Conservation (phyloP, 2,888 invertebrate genomes). For the Nezara viridula region DNA sequence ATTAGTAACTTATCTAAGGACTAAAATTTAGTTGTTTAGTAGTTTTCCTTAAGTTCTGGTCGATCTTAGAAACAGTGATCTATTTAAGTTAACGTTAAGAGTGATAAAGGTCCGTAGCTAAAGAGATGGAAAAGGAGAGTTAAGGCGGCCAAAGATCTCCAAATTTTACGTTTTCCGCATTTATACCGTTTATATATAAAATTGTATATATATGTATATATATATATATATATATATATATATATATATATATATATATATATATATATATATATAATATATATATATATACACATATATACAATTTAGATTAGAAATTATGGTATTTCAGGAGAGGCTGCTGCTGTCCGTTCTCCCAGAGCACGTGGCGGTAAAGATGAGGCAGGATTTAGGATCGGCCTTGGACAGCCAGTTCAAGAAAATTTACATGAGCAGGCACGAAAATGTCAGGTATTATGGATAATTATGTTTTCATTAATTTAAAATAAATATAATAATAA, state of each 20-base stretch:
- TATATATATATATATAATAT: slow-evolving; percentile 7
- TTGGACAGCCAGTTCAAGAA: slow-evolving; percentile 96
- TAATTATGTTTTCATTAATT: background rate
- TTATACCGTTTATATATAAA: too few relatives aligned
- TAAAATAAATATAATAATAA: background rate
- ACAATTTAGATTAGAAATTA: slow-evolving; percentile 14
- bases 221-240: background rate
- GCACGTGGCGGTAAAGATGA: slow-evolving; percentile 97
- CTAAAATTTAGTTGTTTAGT: too few relatives aligned
- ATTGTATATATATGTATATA: background rate
- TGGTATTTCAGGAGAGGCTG: slow-evolving; percentile 83
- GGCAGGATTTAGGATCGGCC: slow-evolving; percentile 88
- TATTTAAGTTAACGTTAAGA: too few relatives aligned
- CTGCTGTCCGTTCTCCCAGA: slow-evolving; percentile 94
- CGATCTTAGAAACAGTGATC: too few relatives aligned
- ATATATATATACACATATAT: background rate
- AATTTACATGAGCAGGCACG: slow-evolving; percentile 97
- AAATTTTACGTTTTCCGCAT: too few relatives aligned
- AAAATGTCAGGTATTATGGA: slow-evolving; percentile 87
- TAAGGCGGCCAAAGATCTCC: too few relatives aligned
- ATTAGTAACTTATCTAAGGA: too few relatives aligned
- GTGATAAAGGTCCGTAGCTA: background rate
- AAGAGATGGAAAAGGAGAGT: too few relatives aligned
- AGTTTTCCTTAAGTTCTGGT: too few relatives aligned
- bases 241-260: slow-evolving; percentile 32